phyloP scores from a whole-genome alignment of 2,797 vertebrate genomes.

The Hypotaenidia philippensis region DNA sequence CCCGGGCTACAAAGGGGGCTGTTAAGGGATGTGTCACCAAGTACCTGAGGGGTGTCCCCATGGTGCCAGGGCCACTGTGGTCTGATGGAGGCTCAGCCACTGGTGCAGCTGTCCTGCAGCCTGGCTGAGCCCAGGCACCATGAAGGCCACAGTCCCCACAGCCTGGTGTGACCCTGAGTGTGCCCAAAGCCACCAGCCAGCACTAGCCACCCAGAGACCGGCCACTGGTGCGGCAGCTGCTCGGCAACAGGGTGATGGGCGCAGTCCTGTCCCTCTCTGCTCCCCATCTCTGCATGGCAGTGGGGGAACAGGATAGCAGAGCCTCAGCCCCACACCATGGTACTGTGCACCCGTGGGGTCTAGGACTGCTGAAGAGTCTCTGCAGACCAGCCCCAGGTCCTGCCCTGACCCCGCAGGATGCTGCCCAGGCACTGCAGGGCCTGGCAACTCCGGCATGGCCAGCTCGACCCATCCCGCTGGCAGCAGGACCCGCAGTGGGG shows the following conservation, averaged over 20 bases:
- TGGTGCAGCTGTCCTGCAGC: rapidly evolving
- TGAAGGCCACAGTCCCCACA: neutral
- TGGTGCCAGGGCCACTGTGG: rapidly evolving
- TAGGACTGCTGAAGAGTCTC: neutral
- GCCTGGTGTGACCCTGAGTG: rapidly evolving
- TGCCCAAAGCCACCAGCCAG: neutral
- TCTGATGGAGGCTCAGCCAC: neutral
- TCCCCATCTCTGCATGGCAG: rapidly evolving
- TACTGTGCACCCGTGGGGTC: rapidly evolving
- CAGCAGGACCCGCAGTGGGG: neutral
- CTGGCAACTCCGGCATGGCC: neutral
- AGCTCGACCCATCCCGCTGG: rapidly evolving
- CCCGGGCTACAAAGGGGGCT: neutral
- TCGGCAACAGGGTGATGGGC: neutral
- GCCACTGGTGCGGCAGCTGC: rapidly evolving
- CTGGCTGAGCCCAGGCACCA: rapidly evolving
- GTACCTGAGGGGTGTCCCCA: rapidly evolving
- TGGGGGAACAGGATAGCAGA: neutral
- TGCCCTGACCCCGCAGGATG: too few relatives aligned
- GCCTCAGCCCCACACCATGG: rapidly evolving
- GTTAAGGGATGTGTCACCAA: neutral
- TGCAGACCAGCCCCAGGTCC: rapidly evolving
- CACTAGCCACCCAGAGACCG: too few relatives aligned
- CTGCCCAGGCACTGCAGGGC: neutral
- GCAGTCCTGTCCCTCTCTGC: neutral